Percentiles rank a stretch among this genome's conserved stretches.
These are phyloP conservation scores for Rhinogobio ventralis DNA, from an alignment of 2,797 vertebrate species.

Conservation along the genomic window DNA sequence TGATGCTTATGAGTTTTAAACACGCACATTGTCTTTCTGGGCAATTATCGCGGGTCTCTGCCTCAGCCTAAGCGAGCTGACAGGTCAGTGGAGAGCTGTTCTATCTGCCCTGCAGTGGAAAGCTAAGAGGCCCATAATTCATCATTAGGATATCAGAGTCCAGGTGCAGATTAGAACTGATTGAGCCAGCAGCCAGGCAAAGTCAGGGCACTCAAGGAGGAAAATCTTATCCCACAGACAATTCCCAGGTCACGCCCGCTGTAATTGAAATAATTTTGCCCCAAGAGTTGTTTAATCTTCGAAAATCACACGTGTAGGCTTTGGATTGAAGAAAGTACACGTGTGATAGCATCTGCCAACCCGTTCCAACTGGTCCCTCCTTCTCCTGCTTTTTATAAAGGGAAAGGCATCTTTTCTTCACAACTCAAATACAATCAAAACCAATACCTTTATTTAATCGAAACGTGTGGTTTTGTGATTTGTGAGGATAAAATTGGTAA, in stretches of 20 bases:
- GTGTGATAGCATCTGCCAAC: constrained; percentile 74
- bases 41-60: constrained; percentile 88
- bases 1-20: constrained; percentile 60
- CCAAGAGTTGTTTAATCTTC: constrained; percentile 94
- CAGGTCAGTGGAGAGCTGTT: constrained; percentile 86
- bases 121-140: constrained; percentile 93
- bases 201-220: constrained; percentile 85
- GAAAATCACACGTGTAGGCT: constrained; percentile 88
- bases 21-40: constrained; percentile 79
- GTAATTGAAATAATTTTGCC: constrained; percentile 98
- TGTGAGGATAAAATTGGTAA: background rate
- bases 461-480: background rate
- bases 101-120: constrained; percentile 81
- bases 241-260: constrained; percentile 90
- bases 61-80: constrained; percentile 79
- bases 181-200: constrained; percentile 89
- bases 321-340: constrained; percentile 84
- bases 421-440: background rate
- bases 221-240: constrained; percentile 95
- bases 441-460: background rate
- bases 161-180: constrained; percentile 97
- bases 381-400: background rate
- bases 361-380: constrained; percentile 16
- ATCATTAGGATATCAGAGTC: constrained; percentile 98
- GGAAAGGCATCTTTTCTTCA: background rate